Base-by-base conservation (phyloP, 2,888 invertebrate genomes). In the Acanthococcus lagerstroemiae region DNA sequence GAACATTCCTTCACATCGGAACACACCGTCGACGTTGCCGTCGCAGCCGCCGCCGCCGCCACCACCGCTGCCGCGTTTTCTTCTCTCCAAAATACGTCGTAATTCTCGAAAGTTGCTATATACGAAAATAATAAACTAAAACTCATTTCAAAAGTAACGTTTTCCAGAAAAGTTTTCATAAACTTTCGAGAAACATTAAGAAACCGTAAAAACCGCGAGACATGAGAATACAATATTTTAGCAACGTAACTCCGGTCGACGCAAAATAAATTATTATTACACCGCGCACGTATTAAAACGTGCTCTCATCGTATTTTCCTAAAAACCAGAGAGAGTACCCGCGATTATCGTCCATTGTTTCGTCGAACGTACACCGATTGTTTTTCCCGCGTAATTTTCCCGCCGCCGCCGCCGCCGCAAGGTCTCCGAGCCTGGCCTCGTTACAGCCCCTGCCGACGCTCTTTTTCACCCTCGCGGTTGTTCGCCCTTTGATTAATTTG, bases 41-140 rank as follows among this genome's bases (percentile, higher is more conserved):
- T 37, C n/a, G 37, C n/a, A 15, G 37, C 37, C 37, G 12, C 12
- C 37, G 12, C n/a, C 37, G 37, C 37, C 37, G 37, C n/a, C n/a
- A 9, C n/a, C n/a, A 37, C 37, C 37, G 12, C 12, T n/a, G 12
- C 37, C n/a, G 12, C 37, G 37, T 37, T 27, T 61, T 61, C 50
- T 37, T 48, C 50, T 50, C 30, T 61, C 21, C 48, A 61, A 52
- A 48, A 61, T 61, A 61, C 50, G 61, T 61, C 61, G 61, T 61
- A 61, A 61, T 61, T 61, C 37, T 61, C 37, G 52, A 50, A 61
- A 61, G 50, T 46, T 58, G 61, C 50, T 50, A n/a, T n/a, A n/a
- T n/a, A 50, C 61, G 50, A 61, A 61, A 61, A 61, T 61, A 61
- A 61, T 61, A 61, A 61, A 61, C 61, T 50, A 50, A 61, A 61